Conservation (phyloP, 2,113 vertebrate species). For the Geococcyx californianus region DNA sequence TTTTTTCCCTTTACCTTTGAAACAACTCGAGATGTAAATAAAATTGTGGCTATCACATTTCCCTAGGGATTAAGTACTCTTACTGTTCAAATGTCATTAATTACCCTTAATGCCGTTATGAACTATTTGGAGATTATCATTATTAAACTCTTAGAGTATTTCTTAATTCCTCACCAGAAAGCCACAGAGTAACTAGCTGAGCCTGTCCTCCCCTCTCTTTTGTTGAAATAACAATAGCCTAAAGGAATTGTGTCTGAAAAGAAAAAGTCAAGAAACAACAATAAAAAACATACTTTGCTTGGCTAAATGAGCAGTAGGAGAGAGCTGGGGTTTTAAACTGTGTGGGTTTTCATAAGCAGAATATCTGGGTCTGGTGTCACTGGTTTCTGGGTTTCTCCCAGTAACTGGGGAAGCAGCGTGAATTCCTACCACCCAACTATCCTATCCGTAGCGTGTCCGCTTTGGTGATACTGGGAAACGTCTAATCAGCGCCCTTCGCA, state of each 20-base stretch:
- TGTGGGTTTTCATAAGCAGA: conserved; percentile 11
- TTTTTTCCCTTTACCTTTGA: conserved; percentile 14
- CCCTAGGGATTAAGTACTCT: conserved; percentile 54
- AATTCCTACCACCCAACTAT: neutral
- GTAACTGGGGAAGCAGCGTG: neutral
- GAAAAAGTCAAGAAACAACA: conserved; percentile 67
- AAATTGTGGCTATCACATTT: conserved; percentile 47
- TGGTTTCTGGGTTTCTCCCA: neutral
- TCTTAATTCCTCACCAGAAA: conserved; percentile 70
- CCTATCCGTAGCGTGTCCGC: neutral
- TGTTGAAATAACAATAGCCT: conserved; percentile 64
- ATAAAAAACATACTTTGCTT: conserved; percentile 60
- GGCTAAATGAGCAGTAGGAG: conserved; percentile 14
- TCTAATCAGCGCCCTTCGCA: neutral
- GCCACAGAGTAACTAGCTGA: conserved; percentile 47
- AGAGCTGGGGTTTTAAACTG: conserved; percentile 39
- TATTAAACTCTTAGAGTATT: conserved; percentile 65
- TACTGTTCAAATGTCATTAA: conserved; percentile 70
- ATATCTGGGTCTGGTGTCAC: neutral
- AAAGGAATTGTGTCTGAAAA: conserved; percentile 59
- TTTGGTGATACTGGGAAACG: neutral
- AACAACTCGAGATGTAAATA: conserved; percentile 56
- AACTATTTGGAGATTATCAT: conserved; percentile 72
- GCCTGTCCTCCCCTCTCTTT: conserved; percentile 17
- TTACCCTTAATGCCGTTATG: conserved; percentile 64